Conservation (phyloP, 1,140 invertebrate species). For the Cotesia glomerata region DNA sequence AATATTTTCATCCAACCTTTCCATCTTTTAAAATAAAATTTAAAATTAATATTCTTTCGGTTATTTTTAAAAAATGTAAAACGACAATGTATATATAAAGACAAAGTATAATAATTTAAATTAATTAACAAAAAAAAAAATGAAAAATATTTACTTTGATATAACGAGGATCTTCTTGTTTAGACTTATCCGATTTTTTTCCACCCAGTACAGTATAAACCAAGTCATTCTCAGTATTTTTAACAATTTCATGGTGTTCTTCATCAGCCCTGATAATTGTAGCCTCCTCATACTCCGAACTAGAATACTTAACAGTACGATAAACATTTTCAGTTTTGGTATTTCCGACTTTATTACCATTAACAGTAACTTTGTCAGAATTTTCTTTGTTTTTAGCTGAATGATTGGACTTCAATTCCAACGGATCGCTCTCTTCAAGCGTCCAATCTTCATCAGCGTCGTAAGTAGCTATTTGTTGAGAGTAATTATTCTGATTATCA, state of each 20-base stretch:
- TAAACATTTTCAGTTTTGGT: background rate
- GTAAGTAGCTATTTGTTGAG: slow-evolving; percentile 46
- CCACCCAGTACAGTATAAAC: slow-evolving; percentile 59
- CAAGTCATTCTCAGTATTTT: slow-evolving; percentile 57
- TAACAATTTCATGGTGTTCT: slow-evolving; percentile 50
- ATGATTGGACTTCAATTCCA: slow-evolving; percentile 20
- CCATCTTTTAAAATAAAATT: slow-evolving; percentile 45
- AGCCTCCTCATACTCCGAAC: slow-evolving; percentile 10
- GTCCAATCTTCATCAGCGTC: slow-evolving; percentile 58
- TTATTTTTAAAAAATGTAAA: no score
- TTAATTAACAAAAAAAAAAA: no score
- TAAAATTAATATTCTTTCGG: no score
- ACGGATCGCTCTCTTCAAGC: slow-evolving; percentile 53
- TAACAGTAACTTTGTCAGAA: slow-evolving; percentile 15
- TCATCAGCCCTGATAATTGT: slow-evolving; percentile 29
- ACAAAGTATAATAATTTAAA: no score
- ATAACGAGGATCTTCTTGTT: slow-evolving; percentile 39
- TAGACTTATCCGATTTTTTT: slow-evolving; percentile 47
- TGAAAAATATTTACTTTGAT: slow-evolving; percentile 46
- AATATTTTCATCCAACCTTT: slow-evolving; percentile 49
- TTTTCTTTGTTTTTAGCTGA: background rate
- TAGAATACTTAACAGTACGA: background rate
- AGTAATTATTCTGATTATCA: slow-evolving; percentile 23
- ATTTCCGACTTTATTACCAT: background rate
- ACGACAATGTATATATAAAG: no score